Base-by-base conservation (phyloP, 1,140 invertebrate species). In the Pseudoatta argentina region DNA sequence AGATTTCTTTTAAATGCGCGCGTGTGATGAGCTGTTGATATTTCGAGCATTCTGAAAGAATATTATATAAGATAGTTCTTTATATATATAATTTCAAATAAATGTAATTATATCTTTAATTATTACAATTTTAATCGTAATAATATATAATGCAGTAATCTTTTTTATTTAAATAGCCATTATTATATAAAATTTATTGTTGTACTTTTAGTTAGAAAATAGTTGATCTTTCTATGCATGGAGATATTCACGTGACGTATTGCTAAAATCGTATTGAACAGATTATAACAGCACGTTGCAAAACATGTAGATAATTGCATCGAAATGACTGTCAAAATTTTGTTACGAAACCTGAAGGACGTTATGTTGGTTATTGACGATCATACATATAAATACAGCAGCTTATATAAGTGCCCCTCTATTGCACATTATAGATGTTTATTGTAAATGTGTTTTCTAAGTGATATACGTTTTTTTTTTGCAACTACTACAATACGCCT, bases 381-480 rank as follows among this genome's bases (percentile, higher is more conserved):
- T 53, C 14, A 81, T 44, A 81, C 57, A 57, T 21, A 59, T 44
- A 81, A 71, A 71, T 30, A 59, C 51, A 10, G 4, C 24, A 14
- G 21, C 7, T 71, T 81, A 12, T 34, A 44, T n/a, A 71, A 81
- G 18, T 16, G 0, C 5, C 3, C 3, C 1, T 30, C 6, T 39
- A 59, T 14, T 78, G 2, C 24, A 34, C 16, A 34, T 63, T 63
- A 6, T 30, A 18, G 61, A 66, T 18, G 0, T 10, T 18, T 34
- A 64, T 44, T 14, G 0, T 21, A 57, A 30, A 44, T 16, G 18
- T 0, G 21, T 30, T 48, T n/a, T 73, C 55, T 8, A 48, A 30
- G 12, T 59, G 16, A 34, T 55, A 21, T 73, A 48, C 21, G 14
- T 55, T 55, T n/a, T 21, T 34, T 59, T 71, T 61, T 48, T 34